Base-by-base conservation (phyloP, 2,888 invertebrate genomes). In the Papilio demoleus region DNA sequence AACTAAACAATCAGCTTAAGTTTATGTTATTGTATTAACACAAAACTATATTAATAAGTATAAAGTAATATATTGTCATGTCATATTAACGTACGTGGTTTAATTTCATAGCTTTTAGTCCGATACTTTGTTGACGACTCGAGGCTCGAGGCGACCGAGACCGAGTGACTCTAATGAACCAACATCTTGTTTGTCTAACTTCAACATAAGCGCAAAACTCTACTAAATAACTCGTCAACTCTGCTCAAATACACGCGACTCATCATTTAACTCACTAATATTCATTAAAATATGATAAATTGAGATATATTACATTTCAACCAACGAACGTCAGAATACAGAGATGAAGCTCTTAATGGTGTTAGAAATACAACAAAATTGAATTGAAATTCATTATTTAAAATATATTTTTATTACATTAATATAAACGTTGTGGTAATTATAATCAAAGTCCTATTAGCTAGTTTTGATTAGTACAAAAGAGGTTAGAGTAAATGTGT, bases 161-260 rank as follows among this genome's bases (percentile, higher is more conserved):
- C 56, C 45, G 59, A 66, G 59, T 34, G 22, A 14, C 47, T 66
- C 59, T 66, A 66, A 66, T 66, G 59, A 66, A 24, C 36, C 59
- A 34, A 66, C 58, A 45, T 66, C 24, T 60, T 60, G 27, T 63
- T 63, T 63, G 36, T 63, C 36, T 63, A 50, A 63, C 50, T 50
- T 22, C 34, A 53, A 63, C 22, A 27, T 47, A 53, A 53, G 27
- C 24, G 50, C 27, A 27, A 27, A 27, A 53, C 14, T 53, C 27
- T n/a, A 53, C n/a, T 27, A 27, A 27, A 27, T 53, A 27, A 53
- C 24, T 53, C 27, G n/a, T 53, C 47, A 47, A 47, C 22, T 47
- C 27, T 53, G 40, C 14, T 40, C 2, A 40, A 40, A 40, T n/a
- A 14, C 40, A 40, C 5, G 4, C 14, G n/a, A 40, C n/a, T 40